Evolutionary conservation across 2,113 vertebrate species (phyloP), one percentile per base, ranked within the genome.

Genomic region (Gavia stellata): DNA sequence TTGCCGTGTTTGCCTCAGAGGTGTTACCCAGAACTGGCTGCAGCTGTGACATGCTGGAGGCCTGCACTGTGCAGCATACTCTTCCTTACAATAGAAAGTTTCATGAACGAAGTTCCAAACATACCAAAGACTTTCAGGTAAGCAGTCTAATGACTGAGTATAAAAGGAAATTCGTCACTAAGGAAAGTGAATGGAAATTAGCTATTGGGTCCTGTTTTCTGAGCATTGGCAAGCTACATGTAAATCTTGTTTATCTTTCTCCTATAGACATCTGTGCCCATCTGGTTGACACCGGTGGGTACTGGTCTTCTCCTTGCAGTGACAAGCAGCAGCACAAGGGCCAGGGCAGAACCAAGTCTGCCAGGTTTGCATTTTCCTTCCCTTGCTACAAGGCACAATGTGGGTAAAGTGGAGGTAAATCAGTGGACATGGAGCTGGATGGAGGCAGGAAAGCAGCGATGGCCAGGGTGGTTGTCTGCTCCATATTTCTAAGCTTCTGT

Each of bases 381-480:
- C 44, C 29, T 85, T 56, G 10, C 28, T 86, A 6, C 28, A 73
- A 67, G 53, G 26, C 11, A 33, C 12, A 55, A 9, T 1, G 6
- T 34, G 5, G 5, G 14, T 62, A 42, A 79, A 62, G 13, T 1
- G 67, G 40, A 56, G 63, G 12, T 24, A 75, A 94, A 80, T 42
- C 38, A 29, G 5, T 5, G 3, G 19, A 28, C 21, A n/a, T 0
- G 0, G 45, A 88, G 14, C 24, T 44, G 20, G 9, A 56, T 19
- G 19, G 24, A 70, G 12, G 15, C 19, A 72, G 66, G 52, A 88
- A 85, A 50, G 13, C 15, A 34, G 8, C 26, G 40, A 44, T 21
- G 12, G 13, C 36, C 44, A 73, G 14, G 7, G 3, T 49, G 42
- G 33, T 68, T 66, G 18, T 34, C 42, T 71, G 8, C 20, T 83